phyloP scores from a whole-genome alignment of 2,888 invertebrate genomes.

The Pollenia angustigena region DNA sequence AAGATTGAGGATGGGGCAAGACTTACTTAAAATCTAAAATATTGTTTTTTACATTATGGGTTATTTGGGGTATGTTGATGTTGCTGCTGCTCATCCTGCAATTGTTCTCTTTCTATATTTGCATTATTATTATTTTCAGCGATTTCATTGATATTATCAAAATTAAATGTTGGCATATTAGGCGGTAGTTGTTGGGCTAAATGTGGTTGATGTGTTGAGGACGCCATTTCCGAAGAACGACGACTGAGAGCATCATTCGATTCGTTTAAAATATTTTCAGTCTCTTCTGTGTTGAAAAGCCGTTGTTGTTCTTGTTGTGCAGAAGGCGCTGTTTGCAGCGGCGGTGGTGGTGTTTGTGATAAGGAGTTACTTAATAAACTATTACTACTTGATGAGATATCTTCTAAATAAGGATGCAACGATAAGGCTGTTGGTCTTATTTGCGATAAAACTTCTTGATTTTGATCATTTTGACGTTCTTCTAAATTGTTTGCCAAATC shows the following conservation, averaged over 20 bases:
- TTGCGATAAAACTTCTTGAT: conserved; percentile 75
- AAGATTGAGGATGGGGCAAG: conserved; percentile 45
- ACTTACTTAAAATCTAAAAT: conserved; percentile 50
- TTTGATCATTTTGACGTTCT: conserved; percentile 79
- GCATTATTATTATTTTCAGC: conserved; percentile 84
- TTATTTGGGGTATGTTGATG: conserved; percentile 49
- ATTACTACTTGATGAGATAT: conserved; percentile 72
- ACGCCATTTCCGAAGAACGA: conserved; percentile 53
- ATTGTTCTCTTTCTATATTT: conserved; percentile 82
- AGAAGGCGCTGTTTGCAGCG: conserved; percentile 7
- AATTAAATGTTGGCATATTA: conserved; percentile 65
- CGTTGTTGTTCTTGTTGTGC: conserved; percentile 3
- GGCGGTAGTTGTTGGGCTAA: conserved; percentile 46
- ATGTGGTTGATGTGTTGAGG: conserved; percentile 33
- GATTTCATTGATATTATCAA: conserved; percentile 82
- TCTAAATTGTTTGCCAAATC: conserved; percentile 73
- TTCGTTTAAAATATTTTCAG: conserved; percentile 82
- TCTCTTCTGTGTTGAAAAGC: conserved; percentile 78
- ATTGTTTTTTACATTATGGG: conserved; percentile 68
- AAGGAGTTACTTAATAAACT: conserved; percentile 63
- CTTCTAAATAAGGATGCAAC: conserved; percentile 71
- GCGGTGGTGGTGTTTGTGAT: conserved; percentile 65
- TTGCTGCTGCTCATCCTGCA: conserved; percentile 77
- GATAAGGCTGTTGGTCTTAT: conserved; percentile 66
- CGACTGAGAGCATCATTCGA: conserved; percentile 69